These are phyloP conservation scores for Drosophila paramelanica DNA, from an alignment of 2,888 invertebrate genomes.

Conservation along the genomic window DNA sequence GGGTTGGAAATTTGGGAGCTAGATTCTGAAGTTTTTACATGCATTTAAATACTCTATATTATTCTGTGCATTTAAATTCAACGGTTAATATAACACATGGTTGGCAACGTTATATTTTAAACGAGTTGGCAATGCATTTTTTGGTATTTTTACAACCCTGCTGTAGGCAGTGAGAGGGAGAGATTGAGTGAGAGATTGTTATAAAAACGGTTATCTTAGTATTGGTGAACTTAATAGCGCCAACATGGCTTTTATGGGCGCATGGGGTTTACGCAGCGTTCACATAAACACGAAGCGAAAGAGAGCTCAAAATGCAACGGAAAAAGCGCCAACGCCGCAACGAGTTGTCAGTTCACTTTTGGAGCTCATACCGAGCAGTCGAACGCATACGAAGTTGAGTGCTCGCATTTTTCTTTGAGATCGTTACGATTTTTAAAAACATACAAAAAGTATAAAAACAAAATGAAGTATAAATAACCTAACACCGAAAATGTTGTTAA, in stretches of 20 bases:
- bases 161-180: not conserved
- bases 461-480: slow-evolving; percentile 21
- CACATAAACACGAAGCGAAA: slow-evolving; percentile 37
- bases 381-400: slow-evolving; percentile 4
- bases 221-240: slow-evolving; percentile 32
- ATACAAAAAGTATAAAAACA: slow-evolving; percentile 27
- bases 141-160: slow-evolving; percentile 26
- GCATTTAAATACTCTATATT: not conserved
- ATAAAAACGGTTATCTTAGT: slow-evolving; percentile 27
- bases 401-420: slow-evolving; percentile 12
- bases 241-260: slow-evolving; percentile 22
- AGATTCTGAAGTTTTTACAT: too few species aligned
- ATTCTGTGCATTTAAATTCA: slow-evolving; percentile 17
- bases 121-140: slow-evolving; percentile 34
- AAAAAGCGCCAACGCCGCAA: slow-evolving; percentile 64
- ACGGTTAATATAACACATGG: slow-evolving; percentile 3
- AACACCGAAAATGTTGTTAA: slow-evolving; percentile 57
- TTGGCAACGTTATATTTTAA: slow-evolving; percentile 22
- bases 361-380: slow-evolving; percentile 57
- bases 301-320: slow-evolving; percentile 59
- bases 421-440: slow-evolving; percentile 62
- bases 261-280: slow-evolving; percentile 6
- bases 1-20: too few species aligned
- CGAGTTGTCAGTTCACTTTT: slow-evolving; percentile 54
- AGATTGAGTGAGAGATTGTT: not conserved